Base-by-base conservation (phyloP, 1,140 invertebrate genomes). In the Musca vetustissima region DNA sequence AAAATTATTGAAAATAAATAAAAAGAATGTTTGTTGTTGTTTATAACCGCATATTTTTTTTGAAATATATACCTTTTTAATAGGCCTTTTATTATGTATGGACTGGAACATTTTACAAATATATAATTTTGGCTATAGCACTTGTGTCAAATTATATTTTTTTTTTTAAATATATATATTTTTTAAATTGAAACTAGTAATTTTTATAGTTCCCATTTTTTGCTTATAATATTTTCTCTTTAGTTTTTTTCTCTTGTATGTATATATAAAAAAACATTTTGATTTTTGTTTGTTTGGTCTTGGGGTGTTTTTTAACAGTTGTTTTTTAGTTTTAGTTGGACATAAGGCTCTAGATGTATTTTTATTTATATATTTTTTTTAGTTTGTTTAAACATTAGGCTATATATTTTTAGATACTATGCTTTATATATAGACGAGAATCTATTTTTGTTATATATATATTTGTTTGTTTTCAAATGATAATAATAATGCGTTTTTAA, bases 401-500 rank as follows among this genome's bases (percentile, higher is more conserved):
- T 55, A 25, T 17, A 17, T 59, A 28, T 28, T 59, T 32, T 4
- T 59, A n/a, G 25, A 59, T 17, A 59, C 14, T 59, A 59, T 32
- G 28, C 28, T 59, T 15, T 59, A 14, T 59, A 4, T 28, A 28
- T 28, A 28, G 28, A 28, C 28, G 28, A 28, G 28, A 28, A 28
- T 32, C 28, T 32, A 28, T 15, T 32, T 59, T 32, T 59, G 14
- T 17, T 59, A 17, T 32, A 32, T 28, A 8, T 28, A 4, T 28
- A 28, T 28, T 19, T 59, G 52, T 55, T 55, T 24, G 22, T 59
- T 59, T 32, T 59, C 28, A 0, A 28, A 17, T 24, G 24, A n/a
- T 32, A 59, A 59, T 59, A 59, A 59, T 59, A 59, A 59, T 59
- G 55, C 55, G 55, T 59, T 59, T 59, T 59, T 28, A 59, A 59